phyloP scores from a whole-genome alignment of 2,888 invertebrate genomes.

The Hydriomena furcata region DNA sequence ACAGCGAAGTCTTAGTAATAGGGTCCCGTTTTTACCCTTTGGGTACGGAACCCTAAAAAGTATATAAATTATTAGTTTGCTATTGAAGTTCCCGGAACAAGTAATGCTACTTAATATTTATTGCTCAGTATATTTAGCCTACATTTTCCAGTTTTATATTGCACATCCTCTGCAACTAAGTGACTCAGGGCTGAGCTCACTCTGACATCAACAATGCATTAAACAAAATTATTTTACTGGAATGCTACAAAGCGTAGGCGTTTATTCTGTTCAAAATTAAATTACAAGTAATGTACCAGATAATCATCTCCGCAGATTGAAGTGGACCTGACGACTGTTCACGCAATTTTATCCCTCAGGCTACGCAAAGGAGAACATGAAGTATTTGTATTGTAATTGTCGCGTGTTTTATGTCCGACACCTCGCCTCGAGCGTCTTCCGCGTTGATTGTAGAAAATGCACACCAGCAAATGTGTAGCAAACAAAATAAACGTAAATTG shows the following conservation, averaged over 20 bases:
- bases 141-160: constrained; percentile 34
- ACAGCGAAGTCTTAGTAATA: no score
- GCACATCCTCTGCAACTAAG: constrained; percentile 27
- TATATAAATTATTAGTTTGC: no score
- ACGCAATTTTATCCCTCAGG: constrained; percentile 54
- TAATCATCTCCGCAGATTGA: constrained; percentile 18
- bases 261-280: constrained; percentile 42
- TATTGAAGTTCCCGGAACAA: background rate
- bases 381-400: constrained; percentile 48
- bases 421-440: constrained; percentile 35
- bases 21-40: no score
- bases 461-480: constrained; percentile 20
- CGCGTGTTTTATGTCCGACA: constrained; percentile 49
- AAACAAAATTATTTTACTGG: constrained; percentile 44
- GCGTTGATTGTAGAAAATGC: constrained; percentile 35
- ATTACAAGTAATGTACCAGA: constrained; percentile 32
- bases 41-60: no score
- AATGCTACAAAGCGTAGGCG: constrained; percentile 47
- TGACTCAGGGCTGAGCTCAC: constrained; percentile 60
- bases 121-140: constrained; percentile 33
- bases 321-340: constrained; percentile 31
- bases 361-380: constrained; percentile 39
- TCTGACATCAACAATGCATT: constrained; percentile 54
- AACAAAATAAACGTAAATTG: constrained; percentile 43
- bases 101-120: constrained; percentile 18